A percentile compares a stretch with the other conserved stretches of the same genome.
phyloP scores from a whole-genome alignment of 2,113 vertebrate species.

The Bujurquina vittata region DNA sequence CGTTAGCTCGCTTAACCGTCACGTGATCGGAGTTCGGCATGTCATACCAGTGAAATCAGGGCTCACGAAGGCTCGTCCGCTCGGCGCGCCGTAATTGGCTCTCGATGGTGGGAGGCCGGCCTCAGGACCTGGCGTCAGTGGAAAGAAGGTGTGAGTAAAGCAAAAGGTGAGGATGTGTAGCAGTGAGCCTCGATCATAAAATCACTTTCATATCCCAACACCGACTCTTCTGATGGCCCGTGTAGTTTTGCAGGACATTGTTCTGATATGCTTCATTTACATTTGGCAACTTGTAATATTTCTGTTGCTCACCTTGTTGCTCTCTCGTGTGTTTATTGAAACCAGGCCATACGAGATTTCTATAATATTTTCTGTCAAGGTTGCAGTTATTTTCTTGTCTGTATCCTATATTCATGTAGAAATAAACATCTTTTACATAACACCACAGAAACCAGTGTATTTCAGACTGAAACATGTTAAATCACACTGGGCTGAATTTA shows the following conservation, averaged over 20 bases:
- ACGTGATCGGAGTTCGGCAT: constrained; percentile 75
- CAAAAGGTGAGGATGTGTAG: neutral
- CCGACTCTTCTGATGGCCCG: neutral
- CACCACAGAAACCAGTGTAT: neutral
- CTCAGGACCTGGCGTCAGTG: constrained; percentile 68
- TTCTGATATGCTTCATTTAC: neutral
- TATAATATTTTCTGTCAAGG: neutral
- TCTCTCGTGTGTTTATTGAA: neutral
- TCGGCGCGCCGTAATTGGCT: constrained; percentile 82
- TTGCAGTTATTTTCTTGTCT: neutral
- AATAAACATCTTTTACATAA: neutral
- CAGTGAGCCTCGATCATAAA: constrained; percentile 7
- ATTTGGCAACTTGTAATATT: neutral
- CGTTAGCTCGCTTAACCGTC: constrained; percentile 66
- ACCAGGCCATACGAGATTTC: neutral
- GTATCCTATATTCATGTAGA: neutral
- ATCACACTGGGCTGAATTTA: neutral
- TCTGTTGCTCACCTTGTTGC: neutral
- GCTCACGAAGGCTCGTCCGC: constrained; percentile 91
- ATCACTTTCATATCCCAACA: neutral
- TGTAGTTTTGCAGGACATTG: neutral
- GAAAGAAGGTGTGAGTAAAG: constrained; percentile 10
- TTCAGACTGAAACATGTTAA: neutral
- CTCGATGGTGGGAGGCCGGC: constrained; percentile 63
- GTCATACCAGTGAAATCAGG: constrained; percentile 72